Conservation (phyloP, 1,140 invertebrate genomes). For the Radopholus similis region DNA sequence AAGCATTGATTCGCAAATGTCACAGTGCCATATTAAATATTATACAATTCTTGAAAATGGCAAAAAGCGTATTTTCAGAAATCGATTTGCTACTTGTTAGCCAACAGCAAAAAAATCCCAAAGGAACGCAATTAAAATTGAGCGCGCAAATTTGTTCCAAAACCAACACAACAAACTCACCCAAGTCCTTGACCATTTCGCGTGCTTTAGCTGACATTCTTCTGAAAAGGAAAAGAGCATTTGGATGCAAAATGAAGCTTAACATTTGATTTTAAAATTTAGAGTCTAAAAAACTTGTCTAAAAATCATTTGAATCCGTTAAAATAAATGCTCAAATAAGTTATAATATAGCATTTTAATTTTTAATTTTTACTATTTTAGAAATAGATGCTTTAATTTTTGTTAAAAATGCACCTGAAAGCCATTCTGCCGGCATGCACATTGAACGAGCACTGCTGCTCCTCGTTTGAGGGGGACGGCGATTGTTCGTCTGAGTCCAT, state of each 20-base stretch:
- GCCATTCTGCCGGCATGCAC: constrained; percentile 13
- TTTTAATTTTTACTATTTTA: no score
- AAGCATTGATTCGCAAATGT: neutral
- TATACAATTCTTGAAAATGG: neutral
- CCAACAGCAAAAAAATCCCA: no score
- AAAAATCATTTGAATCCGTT: no score
- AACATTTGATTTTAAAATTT: no score
- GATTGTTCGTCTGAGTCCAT: no score
- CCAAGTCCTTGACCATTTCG: neutral
- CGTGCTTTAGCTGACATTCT: neutral
- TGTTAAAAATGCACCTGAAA: constrained; percentile 2
- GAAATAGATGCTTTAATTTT: no score
- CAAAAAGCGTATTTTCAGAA: no score
- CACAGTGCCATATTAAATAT: neutral
- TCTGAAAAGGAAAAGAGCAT: neutral
- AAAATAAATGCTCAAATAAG: no score
- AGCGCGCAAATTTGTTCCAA: neutral
- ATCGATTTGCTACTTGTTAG: no score
- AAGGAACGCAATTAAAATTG: neutral
- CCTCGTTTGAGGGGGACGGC: neutral
- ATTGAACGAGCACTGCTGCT: neutral
- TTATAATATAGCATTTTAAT: no score
- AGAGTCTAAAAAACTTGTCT: no score
- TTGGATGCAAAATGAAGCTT: neutral
- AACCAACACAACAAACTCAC: neutral